Percentiles rank a stretch among this genome's conserved stretches.
Conservation (phyloP, 2,888 invertebrate species). For the Ashinkailepas kermadecensis region DNA sequence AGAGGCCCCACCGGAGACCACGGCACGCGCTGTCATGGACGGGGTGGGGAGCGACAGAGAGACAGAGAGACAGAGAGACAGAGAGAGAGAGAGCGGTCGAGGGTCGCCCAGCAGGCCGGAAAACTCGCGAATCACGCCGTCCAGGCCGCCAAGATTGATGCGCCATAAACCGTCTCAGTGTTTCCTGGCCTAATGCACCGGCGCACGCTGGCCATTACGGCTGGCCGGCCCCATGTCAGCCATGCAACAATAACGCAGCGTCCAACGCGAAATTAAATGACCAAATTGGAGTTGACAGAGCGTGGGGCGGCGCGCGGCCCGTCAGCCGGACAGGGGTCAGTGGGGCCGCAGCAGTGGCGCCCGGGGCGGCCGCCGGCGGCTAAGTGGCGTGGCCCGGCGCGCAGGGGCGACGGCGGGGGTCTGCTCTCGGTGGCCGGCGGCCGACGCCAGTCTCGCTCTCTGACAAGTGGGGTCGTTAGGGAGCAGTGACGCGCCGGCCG, state of each 20-base stretch:
- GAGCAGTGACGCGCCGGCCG: not conserved
- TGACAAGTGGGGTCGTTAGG: slow-evolving; percentile 19
- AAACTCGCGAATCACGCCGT: slow-evolving; percentile 7
- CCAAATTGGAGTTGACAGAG: slow-evolving; percentile 22
- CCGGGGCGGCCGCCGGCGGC: not conserved
- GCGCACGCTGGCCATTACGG: not conserved
- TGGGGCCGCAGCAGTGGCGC: not conserved
- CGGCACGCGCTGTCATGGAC: too few species aligned
- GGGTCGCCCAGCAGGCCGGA: not conserved
- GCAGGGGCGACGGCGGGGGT: too few species aligned
- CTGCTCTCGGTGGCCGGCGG: too few species aligned
- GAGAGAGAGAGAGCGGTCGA: too few species aligned
- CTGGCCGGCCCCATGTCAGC: not conserved
- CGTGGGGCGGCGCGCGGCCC: not conserved
- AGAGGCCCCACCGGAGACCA: too few species aligned
- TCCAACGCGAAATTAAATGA: slow-evolving; percentile 13
- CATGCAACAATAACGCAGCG: not conserved
- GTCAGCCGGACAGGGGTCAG: not conserved
- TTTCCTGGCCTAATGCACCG: slow-evolving; percentile 6
- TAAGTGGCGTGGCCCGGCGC: not conserved
- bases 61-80: too few species aligned
- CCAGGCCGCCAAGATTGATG: slow-evolving; percentile 1
- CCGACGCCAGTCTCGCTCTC: too few species aligned
- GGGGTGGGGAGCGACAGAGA: not conserved
- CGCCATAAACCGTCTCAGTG: not conserved